Conservation (phyloP, 2,797 vertebrate species). For the Gila robusta region DNA sequence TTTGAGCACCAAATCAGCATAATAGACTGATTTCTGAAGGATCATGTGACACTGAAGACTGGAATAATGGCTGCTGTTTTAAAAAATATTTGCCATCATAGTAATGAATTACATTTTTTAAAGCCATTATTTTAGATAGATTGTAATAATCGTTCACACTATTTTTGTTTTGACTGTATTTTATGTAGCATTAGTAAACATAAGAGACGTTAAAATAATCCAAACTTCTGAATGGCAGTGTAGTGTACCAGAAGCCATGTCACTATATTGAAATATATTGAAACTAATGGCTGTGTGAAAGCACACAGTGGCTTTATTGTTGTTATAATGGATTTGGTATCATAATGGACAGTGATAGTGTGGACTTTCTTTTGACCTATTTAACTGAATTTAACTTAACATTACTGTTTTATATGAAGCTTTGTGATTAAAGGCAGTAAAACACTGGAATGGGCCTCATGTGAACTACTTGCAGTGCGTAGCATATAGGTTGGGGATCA, state of each 20-base stretch:
- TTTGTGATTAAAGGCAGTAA: constrained; percentile 7
- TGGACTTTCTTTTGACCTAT: neutral
- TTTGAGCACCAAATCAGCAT: neutral
- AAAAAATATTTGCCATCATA: neutral
- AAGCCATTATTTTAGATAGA: neutral
- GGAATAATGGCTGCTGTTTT: neutral
- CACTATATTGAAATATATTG: neutral
- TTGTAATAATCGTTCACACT: neutral
- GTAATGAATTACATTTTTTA: neutral
- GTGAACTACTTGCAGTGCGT: constrained; percentile 15
- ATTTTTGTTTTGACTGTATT: neutral
- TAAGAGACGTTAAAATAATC: neutral
- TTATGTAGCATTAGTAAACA: neutral
- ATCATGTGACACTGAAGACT: neutral
- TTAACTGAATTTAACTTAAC: neutral
- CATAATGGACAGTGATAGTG: neutral
- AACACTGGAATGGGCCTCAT: neutral
- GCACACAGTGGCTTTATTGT: neutral
- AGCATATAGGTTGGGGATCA: neutral
- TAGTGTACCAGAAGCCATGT: neutral
- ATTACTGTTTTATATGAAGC: neutral
- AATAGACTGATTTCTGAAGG: neutral
- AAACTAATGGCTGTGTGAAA: neutral
- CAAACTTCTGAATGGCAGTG: neutral
- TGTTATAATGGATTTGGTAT: neutral